Evolutionary conservation across 1,140 invertebrate genomes (phyloP), one percentile per base, ranked within the genome.

Genomic region (Caerostris darwini): DNA sequence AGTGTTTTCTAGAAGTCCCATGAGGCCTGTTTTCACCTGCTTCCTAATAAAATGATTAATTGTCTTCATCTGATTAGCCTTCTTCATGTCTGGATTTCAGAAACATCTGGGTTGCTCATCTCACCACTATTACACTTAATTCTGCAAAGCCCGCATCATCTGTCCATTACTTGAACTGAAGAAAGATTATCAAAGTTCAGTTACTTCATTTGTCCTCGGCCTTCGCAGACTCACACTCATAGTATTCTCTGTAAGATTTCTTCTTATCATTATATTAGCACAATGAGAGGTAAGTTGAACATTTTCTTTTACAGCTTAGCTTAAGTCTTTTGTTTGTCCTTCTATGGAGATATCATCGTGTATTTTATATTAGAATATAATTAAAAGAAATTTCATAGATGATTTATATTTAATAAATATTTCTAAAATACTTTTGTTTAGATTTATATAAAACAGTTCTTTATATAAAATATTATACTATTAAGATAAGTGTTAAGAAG

Each of bases 31-130:
- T 88, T 53, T 67, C 71, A 58, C 90, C 90, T 58, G 90, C 90
- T 34, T 34, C 7, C 71, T 17, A 19, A 71, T 69, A 91, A 82
- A 64, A 53, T 92, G 90, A 92, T 92, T 67, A 92, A 92, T 92
- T 14, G 64, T 34, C 69, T 54, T 92, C 90, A 92, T 92, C 71
- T 64, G 34, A 92, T 92, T 92, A 92, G 85, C 90, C 90, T 85
- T 92, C 57, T 92, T 92, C 54, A 85, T 92, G 61, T 92, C 69
- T 91, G 34, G 57, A 85, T 92, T 92, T 85, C 82, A 92, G 90
- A 92, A 92, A 77, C 90, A 92, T 92, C 90, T 83, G 90, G 90
- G 90, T n/a, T 91, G 58, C 82, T 82, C 87, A 89, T 89, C 57
- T 92, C 17, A 57, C 90, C 90, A 82, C 34, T 61, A 91, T 56